These are phyloP conservation scores for Nannoperca obscura DNA, from an alignment of 2,797 vertebrate species.

Conservation along the genomic window DNA sequence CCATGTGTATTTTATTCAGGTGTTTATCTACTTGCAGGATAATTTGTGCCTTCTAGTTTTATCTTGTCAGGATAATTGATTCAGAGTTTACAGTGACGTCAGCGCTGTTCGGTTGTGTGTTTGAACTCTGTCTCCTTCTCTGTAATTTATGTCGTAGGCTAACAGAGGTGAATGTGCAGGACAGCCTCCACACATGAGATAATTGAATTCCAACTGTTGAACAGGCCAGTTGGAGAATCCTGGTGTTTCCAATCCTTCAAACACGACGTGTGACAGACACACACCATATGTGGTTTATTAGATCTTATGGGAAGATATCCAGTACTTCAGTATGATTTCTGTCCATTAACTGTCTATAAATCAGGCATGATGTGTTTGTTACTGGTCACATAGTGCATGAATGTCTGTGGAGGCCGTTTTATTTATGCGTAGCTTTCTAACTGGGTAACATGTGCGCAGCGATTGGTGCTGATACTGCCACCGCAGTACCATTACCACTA, in stretches of 20 bases:
- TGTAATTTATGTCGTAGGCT: conserved; percentile 35
- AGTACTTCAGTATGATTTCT: conserved; percentile 9
- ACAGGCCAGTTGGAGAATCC: conserved; percentile 5
- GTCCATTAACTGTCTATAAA: conserved; percentile 10
- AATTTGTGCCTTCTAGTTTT: conserved; percentile 23
- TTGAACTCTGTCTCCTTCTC: conserved; percentile 38
- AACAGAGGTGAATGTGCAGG: conserved; percentile 33
- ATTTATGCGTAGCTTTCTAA: conserved; percentile 29
- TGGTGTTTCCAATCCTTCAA: conserved; percentile 16
- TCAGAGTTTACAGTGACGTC: conserved; percentile 32
- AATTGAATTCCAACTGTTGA: conserved; percentile 42
- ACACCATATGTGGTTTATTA: conserved; percentile 10
- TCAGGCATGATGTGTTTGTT: neutral
- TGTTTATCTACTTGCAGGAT: conserved; percentile 9
- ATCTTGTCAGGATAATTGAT: conserved; percentile 43
- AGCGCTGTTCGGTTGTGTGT: conserved; percentile 31
- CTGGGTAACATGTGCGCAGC: conserved; percentile 2
- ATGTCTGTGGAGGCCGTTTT: conserved; percentile 20
- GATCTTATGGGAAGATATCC: conserved; percentile 6
- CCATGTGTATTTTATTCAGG: conserved; percentile 7
- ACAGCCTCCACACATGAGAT: conserved; percentile 8
- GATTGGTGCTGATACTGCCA: conserved; percentile 14
- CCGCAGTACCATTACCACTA: conserved; percentile 35
- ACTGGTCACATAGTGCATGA: neutral
- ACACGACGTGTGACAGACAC: conserved; percentile 6